A percentile compares a stretch with the other conserved stretches of the same genome.
Evolutionary conservation across 2,888 invertebrate genomes (phyloP).

Genomic region (Germaria angustata): DNA sequence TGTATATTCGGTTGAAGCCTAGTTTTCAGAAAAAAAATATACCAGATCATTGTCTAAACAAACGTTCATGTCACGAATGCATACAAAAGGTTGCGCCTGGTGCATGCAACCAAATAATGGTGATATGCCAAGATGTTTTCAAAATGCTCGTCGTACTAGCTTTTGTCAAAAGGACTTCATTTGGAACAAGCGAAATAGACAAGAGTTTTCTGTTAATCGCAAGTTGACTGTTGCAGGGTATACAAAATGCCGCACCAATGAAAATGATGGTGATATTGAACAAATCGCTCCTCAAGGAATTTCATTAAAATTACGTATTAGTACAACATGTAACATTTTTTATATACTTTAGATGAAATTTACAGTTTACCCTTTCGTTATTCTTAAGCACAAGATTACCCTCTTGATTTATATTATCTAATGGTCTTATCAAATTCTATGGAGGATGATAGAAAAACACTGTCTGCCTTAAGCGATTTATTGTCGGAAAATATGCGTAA

Average conservation of each 20-base stretch:
- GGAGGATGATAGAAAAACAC: slow-evolving; percentile 98
- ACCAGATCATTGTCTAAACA: slow-evolving; percentile 90
- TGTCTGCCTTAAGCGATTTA: slow-evolving; percentile 90
- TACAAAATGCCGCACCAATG: slow-evolving; percentile 69
- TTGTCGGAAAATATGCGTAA: slow-evolving; percentile 93
- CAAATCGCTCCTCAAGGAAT: slow-evolving; percentile 92
- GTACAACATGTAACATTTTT: slow-evolving; percentile 80
- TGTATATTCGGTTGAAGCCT: slow-evolving; percentile 62
- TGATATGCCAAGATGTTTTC: slow-evolving; percentile 83
- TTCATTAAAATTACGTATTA: slow-evolving; percentile 87
- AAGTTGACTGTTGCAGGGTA: slow-evolving; percentile 81
- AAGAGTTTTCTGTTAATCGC: slow-evolving; percentile 80
- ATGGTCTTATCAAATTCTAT: slow-evolving; percentile 99
- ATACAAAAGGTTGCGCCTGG: slow-evolving; percentile 95
- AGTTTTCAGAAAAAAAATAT: slow-evolving; percentile 72
- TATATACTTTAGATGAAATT: slow-evolving; percentile 85
- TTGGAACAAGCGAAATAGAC: slow-evolving; percentile 85
- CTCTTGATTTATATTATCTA: slow-evolving; percentile 98
- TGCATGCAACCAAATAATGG: slow-evolving; percentile 83
- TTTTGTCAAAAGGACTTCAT: slow-evolving; percentile 85
- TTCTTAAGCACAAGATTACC: slow-evolving; percentile 95
- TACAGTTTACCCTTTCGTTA: slow-evolving; percentile 87
- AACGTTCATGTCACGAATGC: slow-evolving; percentile 93
- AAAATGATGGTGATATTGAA: slow-evolving; percentile 82
- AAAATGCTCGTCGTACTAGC: slow-evolving; percentile 84